Evolutionary conservation across 2,888 invertebrate species (phyloP).

Genomic region (Eurytoma californica): DNA sequence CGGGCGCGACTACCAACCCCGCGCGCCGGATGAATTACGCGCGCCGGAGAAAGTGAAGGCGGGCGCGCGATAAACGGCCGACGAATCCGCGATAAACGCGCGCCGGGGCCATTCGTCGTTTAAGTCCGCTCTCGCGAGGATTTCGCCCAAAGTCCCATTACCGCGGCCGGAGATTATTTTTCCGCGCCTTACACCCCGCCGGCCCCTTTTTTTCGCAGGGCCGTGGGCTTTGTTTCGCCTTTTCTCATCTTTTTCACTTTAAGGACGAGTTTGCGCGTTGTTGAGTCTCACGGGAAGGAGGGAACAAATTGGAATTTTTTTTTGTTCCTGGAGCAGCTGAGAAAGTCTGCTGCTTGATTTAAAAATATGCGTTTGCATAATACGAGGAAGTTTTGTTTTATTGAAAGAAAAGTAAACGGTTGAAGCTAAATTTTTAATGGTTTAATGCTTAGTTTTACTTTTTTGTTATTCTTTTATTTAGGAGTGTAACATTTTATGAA

Average conservation of each 20-base stretch:
- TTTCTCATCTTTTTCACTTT: conserved; percentile 51
- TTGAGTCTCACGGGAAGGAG: neutral
- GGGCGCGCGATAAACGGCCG: conserved; percentile 22
- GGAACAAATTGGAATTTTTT: conserved; percentile 23
- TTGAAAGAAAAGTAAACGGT: too few species aligned
- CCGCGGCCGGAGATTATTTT: conserved; percentile 42
- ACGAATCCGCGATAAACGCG: conserved; percentile 36
- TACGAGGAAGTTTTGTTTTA: too few species aligned
- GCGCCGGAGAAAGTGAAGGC: conserved; percentile 24
- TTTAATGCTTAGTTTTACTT: too few species aligned
- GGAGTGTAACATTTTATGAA: too few species aligned
- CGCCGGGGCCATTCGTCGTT: conserved; percentile 29
- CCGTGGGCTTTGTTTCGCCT: conserved; percentile 21
- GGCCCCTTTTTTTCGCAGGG: neutral
- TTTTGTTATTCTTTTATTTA: too few species aligned
- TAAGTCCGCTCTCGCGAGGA: conserved; percentile 23
- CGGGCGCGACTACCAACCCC: conserved; percentile 43
- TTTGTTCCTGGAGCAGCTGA: neutral
- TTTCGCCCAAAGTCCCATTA: conserved; percentile 40
- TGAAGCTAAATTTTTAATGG: too few species aligned
- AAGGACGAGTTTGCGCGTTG: neutral
- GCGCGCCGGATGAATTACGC: conserved; percentile 50
- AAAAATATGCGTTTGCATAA: too few species aligned
- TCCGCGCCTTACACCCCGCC: too few species aligned
- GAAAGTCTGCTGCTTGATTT: neutral